Evolutionary conservation across 2,113 vertebrate genomes (phyloP).

Genomic region (Butorides virescens): DNA sequence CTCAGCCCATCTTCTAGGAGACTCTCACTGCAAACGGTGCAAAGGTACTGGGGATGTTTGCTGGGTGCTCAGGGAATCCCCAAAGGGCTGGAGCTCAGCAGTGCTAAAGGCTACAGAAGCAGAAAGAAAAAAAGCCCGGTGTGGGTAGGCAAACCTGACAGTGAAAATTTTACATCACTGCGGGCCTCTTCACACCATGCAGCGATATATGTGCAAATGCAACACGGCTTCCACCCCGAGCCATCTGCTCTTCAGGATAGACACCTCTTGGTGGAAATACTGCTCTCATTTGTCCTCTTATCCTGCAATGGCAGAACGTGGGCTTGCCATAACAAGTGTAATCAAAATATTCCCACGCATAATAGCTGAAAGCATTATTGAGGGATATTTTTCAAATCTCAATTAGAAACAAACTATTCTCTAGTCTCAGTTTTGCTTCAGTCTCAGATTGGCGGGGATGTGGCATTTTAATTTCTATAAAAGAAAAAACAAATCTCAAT

Average conservation of each 20-base stretch:
- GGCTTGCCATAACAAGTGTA: background rate
- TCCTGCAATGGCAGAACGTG: background rate
- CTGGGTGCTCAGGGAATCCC: background rate
- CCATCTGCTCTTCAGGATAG: background rate
- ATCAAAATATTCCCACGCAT: slow-evolving; percentile 41
- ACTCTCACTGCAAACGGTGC: accelerated
- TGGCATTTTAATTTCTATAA: slow-evolving; percentile 20
- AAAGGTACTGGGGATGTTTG: background rate
- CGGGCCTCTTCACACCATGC: accelerated
- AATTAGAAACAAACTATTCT: slow-evolving; percentile 35
- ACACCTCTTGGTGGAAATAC: background rate
- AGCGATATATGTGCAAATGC: background rate
- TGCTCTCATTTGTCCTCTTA: background rate
- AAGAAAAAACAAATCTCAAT: slow-evolving; percentile 11
- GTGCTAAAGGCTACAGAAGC: background rate
- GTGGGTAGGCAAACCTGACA: background rate
- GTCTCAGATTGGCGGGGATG: background rate
- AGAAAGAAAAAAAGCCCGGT: background rate
- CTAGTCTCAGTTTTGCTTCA: slow-evolving; percentile 7
- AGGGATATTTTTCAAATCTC: slow-evolving; percentile 19
- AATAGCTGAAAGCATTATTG: slow-evolving; percentile 15
- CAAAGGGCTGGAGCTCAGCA: background rate
- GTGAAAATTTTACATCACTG: background rate
- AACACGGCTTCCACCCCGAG: background rate
- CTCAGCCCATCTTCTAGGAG: background rate